A percentile compares a stretch with the other conserved stretches of the same genome.
Conservation (phyloP, 1,140 invertebrate genomes). For the Armadillidium nasatum region DNA sequence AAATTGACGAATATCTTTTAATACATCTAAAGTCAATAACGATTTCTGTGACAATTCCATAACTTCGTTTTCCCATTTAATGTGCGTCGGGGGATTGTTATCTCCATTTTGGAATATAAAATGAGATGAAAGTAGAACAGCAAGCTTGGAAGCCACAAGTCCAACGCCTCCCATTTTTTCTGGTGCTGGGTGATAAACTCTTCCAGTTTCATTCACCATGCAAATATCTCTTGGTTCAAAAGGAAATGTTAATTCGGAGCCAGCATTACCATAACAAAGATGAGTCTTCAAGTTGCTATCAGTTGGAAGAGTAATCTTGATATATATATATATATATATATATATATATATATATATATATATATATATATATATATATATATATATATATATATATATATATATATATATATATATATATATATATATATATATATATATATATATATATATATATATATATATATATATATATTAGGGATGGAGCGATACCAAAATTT, state of each 20-base stretch:
- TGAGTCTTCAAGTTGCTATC: not conserved
- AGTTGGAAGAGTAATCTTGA: too few relatives aligned
- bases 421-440: too few relatives aligned
- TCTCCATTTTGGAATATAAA: slow-evolving; percentile 16
- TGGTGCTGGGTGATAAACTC: slow-evolving; percentile 23
- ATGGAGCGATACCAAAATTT: too few relatives aligned
- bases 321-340: too few relatives aligned
- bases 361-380: too few relatives aligned
- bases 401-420: too few relatives aligned
- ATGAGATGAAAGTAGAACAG: slow-evolving; percentile 14
- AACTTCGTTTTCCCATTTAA: slow-evolving; percentile 4
- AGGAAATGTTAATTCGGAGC: not conserved
- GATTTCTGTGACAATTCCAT: not conserved
- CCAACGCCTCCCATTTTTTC: slow-evolving; percentile 14
- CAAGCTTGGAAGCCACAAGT: slow-evolving; percentile 19
- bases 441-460: too few relatives aligned
- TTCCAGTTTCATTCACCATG: slow-evolving; percentile 11
- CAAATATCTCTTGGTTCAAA: not conserved
- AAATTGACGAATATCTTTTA: not conserved
- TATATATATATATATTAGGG: too few relatives aligned
- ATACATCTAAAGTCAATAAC: not conserved
- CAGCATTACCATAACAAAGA: not conserved
- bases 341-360: too few relatives aligned
- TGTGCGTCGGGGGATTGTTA: slow-evolving; percentile 10
- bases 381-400: too few relatives aligned